Evolutionary conservation across 2,888 invertebrate species (phyloP), one percentile per base, ranked within the genome.

Genomic region (Myopa tessellatipennis): DNA sequence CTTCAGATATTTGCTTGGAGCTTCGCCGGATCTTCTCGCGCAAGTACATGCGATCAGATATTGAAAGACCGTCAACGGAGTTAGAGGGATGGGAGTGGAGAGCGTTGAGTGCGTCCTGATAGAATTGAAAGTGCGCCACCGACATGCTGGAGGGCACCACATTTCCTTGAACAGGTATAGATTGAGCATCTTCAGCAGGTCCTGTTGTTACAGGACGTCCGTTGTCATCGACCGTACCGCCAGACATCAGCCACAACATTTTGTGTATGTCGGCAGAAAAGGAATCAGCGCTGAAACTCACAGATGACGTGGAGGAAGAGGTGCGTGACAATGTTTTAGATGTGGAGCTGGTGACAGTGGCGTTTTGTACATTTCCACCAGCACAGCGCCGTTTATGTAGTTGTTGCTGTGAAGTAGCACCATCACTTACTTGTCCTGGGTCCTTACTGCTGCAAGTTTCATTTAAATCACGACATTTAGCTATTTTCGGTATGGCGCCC

Each of bases 291-390:
- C 92, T 90, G 89, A 92, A 84, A 90, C 92, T 90, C 90, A 90
- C 86, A 89, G 92, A 88, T 87, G 92, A 88, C 88, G 92, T 87
- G 76, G 92, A 91, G 12, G 92, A 92, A 52, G 92, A 92, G 81
- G 91, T 91, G 86, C 84, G 91, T 87, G 89, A 92, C 87, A 82
- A 90, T 90, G 89, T 90, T 90, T 95, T 94, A 93, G 94, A 87
- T 93, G 93, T 80, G 93, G 93, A 74, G 78, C 55, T 76, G 34
- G 14, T 77, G 78, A n/a, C 52, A 6, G 78, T 79, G 55, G 76
- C 79, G 5, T 36, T 71, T 4, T 38, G 40, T 8, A 80, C 86
- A 89, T 91, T 85, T 79, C 80, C 70, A 52, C 74, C 36, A 63
- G 71, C 91, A 36, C 40, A 84, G 88, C 83, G 79, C 1, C 89